A percentile compares a stretch with the other conserved stretches of the same genome.
Conservation (phyloP, 1,140 invertebrate species). For the Homarus americanus region DNA sequence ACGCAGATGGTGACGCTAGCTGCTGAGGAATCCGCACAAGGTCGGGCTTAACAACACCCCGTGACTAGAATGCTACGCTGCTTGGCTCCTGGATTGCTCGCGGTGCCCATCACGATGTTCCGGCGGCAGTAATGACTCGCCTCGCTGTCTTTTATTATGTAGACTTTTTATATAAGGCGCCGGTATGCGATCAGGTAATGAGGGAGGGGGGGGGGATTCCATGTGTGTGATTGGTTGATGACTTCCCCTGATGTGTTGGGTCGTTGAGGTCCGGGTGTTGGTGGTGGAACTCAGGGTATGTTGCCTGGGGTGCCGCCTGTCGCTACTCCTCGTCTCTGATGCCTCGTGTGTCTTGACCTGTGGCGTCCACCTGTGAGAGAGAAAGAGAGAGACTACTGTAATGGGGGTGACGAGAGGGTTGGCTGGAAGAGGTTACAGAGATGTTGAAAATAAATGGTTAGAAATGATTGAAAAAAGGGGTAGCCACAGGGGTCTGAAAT, state of each 20-base stretch:
- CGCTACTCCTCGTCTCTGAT: neutral
- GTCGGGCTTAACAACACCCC: neutral
- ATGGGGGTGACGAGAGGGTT: too few relatives aligned
- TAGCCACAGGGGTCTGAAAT: too few relatives aligned
- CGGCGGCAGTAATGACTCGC: neutral
- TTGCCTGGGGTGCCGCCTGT: neutral
- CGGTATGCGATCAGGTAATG: neutral
- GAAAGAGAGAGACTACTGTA: too few relatives aligned
- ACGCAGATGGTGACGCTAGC: neutral
- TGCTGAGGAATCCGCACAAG: constrained; percentile 1
- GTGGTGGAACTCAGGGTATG: neutral
- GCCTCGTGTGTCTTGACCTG: too few relatives aligned
- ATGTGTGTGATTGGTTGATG: neutral
- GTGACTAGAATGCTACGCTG: constrained; percentile 1
- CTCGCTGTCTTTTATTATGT: neutral
- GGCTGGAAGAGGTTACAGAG: too few relatives aligned
- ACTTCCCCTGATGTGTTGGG: neutral
- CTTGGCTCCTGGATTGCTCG: neutral
- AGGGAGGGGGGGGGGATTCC: neutral
- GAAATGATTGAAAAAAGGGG: too few relatives aligned
- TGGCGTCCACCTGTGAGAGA: too few relatives aligned
- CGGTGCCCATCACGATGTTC: neutral
- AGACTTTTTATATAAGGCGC: neutral
- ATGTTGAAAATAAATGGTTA: too few relatives aligned
- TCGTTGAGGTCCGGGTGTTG: neutral